Percentiles rank a stretch among this genome's conserved stretches.
Conservation (phyloP, 2,888 invertebrate genomes). For the Drosophila mercatorum region DNA sequence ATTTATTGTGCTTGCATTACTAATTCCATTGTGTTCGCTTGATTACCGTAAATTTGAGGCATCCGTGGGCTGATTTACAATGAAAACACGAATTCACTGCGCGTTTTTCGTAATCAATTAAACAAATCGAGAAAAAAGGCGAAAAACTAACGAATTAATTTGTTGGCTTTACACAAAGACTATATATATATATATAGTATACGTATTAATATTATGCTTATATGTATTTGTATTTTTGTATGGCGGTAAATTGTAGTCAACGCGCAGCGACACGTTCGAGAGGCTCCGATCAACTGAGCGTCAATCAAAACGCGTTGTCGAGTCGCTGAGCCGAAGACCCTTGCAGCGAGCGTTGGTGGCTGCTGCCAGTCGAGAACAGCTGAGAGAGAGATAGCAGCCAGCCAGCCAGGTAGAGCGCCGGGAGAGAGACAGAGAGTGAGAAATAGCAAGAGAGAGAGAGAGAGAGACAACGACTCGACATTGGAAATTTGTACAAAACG, state of each 20-base stretch:
- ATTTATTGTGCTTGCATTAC: slow-evolving; percentile 16
- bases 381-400: slow-evolving; percentile 3
- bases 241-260: slow-evolving; percentile 30
- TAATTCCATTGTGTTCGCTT: slow-evolving; percentile 18
- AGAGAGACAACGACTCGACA: background rate
- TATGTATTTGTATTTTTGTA: background rate
- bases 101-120: slow-evolving; percentile 17
- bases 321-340: slow-evolving; percentile 46
- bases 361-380: slow-evolving; percentile 8
- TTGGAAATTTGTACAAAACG: slow-evolving; percentile 13
- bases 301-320: slow-evolving; percentile 54
- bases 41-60: slow-evolving; percentile 43
- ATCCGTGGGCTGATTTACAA: slow-evolving; percentile 19
- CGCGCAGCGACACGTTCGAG: slow-evolving; percentile 69
- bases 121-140: slow-evolving; percentile 11
- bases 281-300: slow-evolving; percentile 80
- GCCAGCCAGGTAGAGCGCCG: slow-evolving; percentile 1
- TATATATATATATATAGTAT: slow-evolving; percentile 29
- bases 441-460: background rate
- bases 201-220: slow-evolving; percentile 1
- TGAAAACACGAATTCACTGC: slow-evolving; percentile 13
- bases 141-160: slow-evolving; percentile 21
- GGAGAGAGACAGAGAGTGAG: background rate
- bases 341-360: slow-evolving; percentile 12
- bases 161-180: slow-evolving; percentile 25